These are phyloP conservation scores for Diadophis punctatus DNA, from an alignment of 2,113 vertebrate species.

Conservation along the genomic window DNA sequence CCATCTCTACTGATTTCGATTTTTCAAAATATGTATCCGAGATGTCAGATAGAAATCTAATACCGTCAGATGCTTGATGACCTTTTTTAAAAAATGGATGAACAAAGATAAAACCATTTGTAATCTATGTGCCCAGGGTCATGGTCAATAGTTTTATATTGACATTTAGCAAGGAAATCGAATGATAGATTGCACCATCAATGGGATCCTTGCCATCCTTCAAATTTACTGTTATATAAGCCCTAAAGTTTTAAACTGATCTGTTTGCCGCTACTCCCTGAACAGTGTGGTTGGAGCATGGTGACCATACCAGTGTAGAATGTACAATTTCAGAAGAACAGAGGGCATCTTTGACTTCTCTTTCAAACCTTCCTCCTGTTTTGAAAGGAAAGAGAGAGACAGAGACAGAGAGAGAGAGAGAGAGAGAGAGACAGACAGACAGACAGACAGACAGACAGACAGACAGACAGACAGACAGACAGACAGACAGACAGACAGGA, in stretches of 20 bases:
- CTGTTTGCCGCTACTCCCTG: background rate
- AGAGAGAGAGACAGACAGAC: too few relatives aligned
- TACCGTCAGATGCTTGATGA: background rate
- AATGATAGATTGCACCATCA: background rate
- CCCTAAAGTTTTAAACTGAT: background rate
- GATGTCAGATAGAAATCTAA: background rate
- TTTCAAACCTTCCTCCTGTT: too few relatives aligned
- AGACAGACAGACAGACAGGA: too few relatives aligned
- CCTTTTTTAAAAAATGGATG: background rate
- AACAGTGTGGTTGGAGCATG: background rate
- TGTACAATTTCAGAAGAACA: background rate
- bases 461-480: too few relatives aligned
- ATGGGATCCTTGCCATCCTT: background rate
- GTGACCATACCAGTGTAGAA: background rate
- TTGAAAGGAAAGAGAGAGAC: too few relatives aligned
- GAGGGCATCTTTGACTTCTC: too few relatives aligned
- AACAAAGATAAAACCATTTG: background rate
- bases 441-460: too few relatives aligned
- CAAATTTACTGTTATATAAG: too few relatives aligned
- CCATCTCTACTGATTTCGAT: background rate
- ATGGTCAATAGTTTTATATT: background rate
- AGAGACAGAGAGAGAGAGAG: too few relatives aligned
- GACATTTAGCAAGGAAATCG: background rate
- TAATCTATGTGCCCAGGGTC: background rate
- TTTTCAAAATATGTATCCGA: background rate